phyloP scores from a whole-genome alignment of 1,140 invertebrate species.

The Lethrus apterus region DNA sequence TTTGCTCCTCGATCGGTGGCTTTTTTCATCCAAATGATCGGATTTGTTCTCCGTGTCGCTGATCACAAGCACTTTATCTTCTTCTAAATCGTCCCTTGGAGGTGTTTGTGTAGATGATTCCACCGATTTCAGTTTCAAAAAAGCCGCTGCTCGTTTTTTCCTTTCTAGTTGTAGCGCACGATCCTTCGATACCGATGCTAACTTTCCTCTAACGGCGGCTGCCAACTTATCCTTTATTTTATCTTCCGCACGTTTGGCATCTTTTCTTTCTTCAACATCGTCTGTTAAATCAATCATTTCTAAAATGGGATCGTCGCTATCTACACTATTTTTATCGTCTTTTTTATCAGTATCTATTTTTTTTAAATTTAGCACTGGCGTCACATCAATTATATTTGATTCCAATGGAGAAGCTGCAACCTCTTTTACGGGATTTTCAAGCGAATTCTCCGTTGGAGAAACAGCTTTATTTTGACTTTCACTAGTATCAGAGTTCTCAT shows the following conservation, averaged over 20 bases:
- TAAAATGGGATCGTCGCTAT: constrained; percentile 32
- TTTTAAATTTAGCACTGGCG: background rate
- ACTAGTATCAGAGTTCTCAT: constrained; percentile 51
- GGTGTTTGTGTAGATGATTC: constrained; percentile 7
- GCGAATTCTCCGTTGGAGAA: constrained; percentile 1
- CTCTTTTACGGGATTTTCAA: constrained; percentile 14
- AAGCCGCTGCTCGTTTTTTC: constrained; percentile 57
- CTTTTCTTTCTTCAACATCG: constrained; percentile 36
- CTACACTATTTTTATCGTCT: constrained; percentile 15
- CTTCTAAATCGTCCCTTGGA: constrained; percentile 2
- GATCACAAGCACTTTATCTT: constrained; percentile 11
- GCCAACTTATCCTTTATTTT: constrained; percentile 56
- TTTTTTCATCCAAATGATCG: constrained; percentile 16
- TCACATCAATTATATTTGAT: constrained; percentile 7
- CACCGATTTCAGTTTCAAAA: constrained; percentile 50
- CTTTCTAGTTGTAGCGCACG: constrained; percentile 64
- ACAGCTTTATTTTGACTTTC: constrained; percentile 19
- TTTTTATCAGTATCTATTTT: constrained; percentile 24
- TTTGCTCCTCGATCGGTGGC: constrained; percentile 13
- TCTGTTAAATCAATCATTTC: constrained; percentile 50
- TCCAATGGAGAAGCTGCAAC: background rate
- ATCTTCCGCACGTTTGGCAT: constrained; percentile 46
- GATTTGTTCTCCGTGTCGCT: constrained; percentile 14
- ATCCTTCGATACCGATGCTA: constrained; percentile 48
- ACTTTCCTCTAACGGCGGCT: constrained; percentile 52